Evolutionary conservation across 2,797 vertebrate genomes (phyloP), one percentile per base, ranked within the genome.

Genomic region (Triplophysa bombifrons): DNA sequence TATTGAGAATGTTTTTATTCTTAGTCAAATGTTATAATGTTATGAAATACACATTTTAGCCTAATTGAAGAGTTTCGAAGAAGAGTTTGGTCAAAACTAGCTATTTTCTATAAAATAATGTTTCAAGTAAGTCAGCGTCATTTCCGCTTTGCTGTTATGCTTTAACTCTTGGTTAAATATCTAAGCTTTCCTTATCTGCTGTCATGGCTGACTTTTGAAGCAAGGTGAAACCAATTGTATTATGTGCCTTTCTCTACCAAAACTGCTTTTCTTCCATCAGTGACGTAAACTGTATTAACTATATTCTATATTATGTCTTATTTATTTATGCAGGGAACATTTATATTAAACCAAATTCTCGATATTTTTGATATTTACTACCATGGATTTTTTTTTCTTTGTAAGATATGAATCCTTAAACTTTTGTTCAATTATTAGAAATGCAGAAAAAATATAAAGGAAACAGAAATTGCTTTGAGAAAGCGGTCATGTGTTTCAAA

Each of bases 71-170:
- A 38, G 44, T 12, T 20, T 3, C 9, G 22, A 25, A 12, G 19
- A 34, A 65, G 17, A 46, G 11, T 11, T 64, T 64, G 46, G 11
- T 61, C 14, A 77, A 77, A 78, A 63, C 27, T 14, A 63, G 25
- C 14, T 2, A 55, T 71, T 78, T 41, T 6, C 10, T 1, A 17
- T 17, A 1, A 0, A 12, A 61, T 61, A 38, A 0, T 63, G 41
- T 58, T 48, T 38, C 1, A 27, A 20, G 44, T 46, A 46, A 13
- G 44, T 12, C 1, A 44, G 11, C 34, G 70, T 73, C 41, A 67
- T 46, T 80, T 80, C 78, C 70, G 78, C 70, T 73, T 80, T 14
- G 51, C 5, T 73, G 70, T 67, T 72, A 19, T 13, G 12, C 48
- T 19, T 34, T 3, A 66, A 66, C n/a, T n/a, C 70, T 69, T 78